Evolutionary conservation across 2,888 invertebrate species (phyloP).

Genomic region (Myopa testacea): DNA sequence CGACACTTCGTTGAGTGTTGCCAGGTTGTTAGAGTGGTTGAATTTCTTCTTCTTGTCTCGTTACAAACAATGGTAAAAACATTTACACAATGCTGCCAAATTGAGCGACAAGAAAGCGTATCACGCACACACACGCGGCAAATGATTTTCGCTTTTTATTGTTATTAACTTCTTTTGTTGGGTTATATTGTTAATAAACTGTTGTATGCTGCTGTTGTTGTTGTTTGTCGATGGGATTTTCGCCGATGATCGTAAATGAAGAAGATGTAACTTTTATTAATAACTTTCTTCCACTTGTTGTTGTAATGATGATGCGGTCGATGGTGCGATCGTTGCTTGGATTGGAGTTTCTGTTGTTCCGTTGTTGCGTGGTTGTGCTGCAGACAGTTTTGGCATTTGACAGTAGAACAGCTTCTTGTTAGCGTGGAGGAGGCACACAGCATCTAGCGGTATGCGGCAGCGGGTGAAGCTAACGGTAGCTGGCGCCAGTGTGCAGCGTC

Average conservation of each 20-base stretch:
- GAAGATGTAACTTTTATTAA: constrained; percentile 61
- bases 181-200: neutral
- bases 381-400: constrained; percentile 28
- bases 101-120: too few species aligned
- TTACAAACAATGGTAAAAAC: neutral
- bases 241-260: constrained; percentile 65
- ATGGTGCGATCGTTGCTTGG: constrained; percentile 33
- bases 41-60: too few species aligned
- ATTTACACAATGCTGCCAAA: neutral
- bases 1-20: too few species aligned
- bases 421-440: constrained; percentile 29
- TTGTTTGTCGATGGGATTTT: constrained; percentile 47
- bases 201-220: neutral
- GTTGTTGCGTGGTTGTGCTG: constrained; percentile 5
- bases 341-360: constrained; percentile 29
- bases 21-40: too few species aligned
- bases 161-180: neutral
- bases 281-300: constrained; percentile 31
- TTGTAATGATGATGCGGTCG: constrained; percentile 48
- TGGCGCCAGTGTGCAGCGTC: constrained; percentile 10
- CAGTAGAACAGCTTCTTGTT: constrained; percentile 9
- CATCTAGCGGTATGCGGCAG: constrained; percentile 38
- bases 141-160: neutral
- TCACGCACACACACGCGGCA: too few species aligned
- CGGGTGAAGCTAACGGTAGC: constrained; percentile 17